phyloP scores from a whole-genome alignment of 1,140 invertebrate genomes.

The Lordiphosa mommai region DNA sequence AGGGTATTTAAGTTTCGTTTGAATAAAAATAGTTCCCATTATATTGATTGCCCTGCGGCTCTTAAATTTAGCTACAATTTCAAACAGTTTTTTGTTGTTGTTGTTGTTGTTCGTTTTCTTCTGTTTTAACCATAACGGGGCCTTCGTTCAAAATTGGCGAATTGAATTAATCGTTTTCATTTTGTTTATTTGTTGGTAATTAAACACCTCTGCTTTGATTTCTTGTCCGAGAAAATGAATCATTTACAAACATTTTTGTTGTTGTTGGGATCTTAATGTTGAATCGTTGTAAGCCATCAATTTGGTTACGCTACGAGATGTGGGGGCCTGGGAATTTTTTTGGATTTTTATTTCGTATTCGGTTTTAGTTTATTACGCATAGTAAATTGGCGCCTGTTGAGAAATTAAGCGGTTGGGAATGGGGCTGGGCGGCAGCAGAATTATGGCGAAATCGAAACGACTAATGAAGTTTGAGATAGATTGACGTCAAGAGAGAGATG shows the following conservation, averaged over 20 bases:
- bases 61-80: constrained; percentile 72
- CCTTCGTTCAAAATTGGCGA: constrained; percentile 69
- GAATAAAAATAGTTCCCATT: constrained; percentile 2
- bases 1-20: too few relatives aligned
- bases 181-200: constrained; percentile 78
- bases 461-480: constrained; percentile 56
- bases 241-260: constrained; percentile 54
- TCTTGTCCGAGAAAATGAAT: constrained; percentile 68
- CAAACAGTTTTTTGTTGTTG: constrained; percentile 42
- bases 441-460: constrained; percentile 65
- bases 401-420: constrained; percentile 54
- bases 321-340: constrained; percentile 65
- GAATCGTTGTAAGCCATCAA: constrained; percentile 75
- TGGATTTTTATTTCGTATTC: constrained; percentile 11
- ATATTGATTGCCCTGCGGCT: constrained; percentile 43
- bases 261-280: constrained; percentile 60
- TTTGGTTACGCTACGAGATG: constrained; percentile 29
- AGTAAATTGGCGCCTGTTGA: constrained; percentile 63
- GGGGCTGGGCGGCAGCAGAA: constrained; percentile 37
- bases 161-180: constrained; percentile 77
- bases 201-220: constrained; percentile 77
- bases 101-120: constrained; percentile 16
- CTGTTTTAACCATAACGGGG: constrained; percentile 59
- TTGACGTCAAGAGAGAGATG: constrained; percentile 20
- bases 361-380: constrained; percentile 31